Percentiles rank a stretch among this genome's conserved stretches.
phyloP scores from a whole-genome alignment of 1,140 invertebrate genomes.

The Drosophila takahashii region DNA sequence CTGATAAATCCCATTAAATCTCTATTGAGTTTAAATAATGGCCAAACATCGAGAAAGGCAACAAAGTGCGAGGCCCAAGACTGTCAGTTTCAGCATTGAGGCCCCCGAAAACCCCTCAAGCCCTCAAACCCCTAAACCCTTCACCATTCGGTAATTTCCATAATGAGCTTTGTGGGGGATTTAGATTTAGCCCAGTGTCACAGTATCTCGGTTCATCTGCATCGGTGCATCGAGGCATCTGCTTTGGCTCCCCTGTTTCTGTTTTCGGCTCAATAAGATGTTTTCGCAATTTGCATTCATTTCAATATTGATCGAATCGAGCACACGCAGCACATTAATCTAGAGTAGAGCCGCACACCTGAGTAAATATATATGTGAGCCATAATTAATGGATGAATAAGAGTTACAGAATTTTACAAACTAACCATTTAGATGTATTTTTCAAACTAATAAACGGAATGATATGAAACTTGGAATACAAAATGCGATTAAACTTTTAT shows the following conservation, averaged over 20 bases:
- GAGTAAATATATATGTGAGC: background rate
- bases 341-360: constrained; percentile 7
- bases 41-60: background rate
- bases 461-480: too few relatives aligned
- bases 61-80: constrained; percentile 13
- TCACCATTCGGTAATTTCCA: constrained; percentile 43
- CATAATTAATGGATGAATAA: background rate
- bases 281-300: constrained; percentile 54
- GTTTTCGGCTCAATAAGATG: constrained; percentile 28
- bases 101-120: background rate
- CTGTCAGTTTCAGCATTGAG: constrained; percentile 28
- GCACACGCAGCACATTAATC: constrained; percentile 31
- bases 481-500: too few relatives aligned
- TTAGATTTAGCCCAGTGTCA: constrained; percentile 2
- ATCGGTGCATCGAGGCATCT: constrained; percentile 24
- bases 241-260: constrained; percentile 6
- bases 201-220: constrained; percentile 20
- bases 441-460: too few relatives aligned
- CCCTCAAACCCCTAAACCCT: background rate
- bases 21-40: constrained; percentile 1
- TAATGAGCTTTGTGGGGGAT: constrained; percentile 34
- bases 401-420: background rate
- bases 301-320: constrained; percentile 53
- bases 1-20: constrained; percentile 2
- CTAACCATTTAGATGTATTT: too few relatives aligned